Base-by-base conservation (phyloP, 1,140 invertebrate genomes). In the Dendrolimus punctatus region DNA sequence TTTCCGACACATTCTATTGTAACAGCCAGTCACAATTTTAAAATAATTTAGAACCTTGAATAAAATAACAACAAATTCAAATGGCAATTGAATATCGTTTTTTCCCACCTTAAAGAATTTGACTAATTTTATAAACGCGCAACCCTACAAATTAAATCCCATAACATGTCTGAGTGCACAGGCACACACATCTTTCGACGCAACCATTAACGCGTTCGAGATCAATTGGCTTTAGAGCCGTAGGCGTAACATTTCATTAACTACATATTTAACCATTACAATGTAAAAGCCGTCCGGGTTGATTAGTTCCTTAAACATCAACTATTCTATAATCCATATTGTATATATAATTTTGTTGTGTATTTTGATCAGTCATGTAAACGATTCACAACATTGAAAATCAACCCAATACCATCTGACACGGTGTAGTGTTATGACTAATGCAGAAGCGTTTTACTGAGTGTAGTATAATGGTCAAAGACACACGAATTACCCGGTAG, bases 401-500 rank as follows among this genome's bases (percentile, higher is more conserved):
- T 23, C 23, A 23, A 23, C 23, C 23, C 23, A 23, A 23, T 23
- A 23, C 23, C 23, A 23, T 23, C 23, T 23, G 23, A 1, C 23
- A 23, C 23, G 3, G 23, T 23, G 23, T 23, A 3, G 54, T 57
- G 51, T 62, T 51, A 67, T 85, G 79, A 85, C 71, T 84, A 84
- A 86, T 86, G 80, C 71, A 76, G 63, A 68, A 74, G 57, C 71
- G 69, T 74, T 72, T 68, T 69, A 73, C 54, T 62, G 61, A 64
- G 64, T 60, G 57, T 69, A 57, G 70, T 77, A 78, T 77, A 81
- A 81, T 78, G 70, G 71, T 66, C 50, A 66, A 65, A 62, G 76
- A 77, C 71, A 84, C 68, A 78, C 75, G 79, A 80, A 81, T 84
- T 77, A 69, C 70, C 79, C 82, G 66, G 82, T 85, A 85, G 82